Evolutionary conservation across 1,140 invertebrate species (phyloP), one percentile per base, ranked within the genome.

Genomic region (Pachypeltis micranthus): DNA sequence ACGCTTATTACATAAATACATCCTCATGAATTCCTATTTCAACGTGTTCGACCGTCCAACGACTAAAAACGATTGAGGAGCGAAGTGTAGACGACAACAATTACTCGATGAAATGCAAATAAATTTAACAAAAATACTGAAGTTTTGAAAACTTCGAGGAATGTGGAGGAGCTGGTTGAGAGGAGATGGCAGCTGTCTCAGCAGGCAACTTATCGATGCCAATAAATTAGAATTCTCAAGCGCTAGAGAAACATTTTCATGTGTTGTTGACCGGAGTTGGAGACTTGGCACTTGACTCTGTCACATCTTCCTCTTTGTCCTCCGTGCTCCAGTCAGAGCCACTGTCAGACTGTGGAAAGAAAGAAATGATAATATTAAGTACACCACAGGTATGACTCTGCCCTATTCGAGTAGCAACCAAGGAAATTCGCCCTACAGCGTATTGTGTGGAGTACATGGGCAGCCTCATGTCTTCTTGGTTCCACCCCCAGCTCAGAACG

Each of bases 261-360:
- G 7, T 39, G 7, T 10, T 39, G 34, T 39, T 39, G 7, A n/a
- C 7, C 34, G 34, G 34, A n/a, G 7, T 7, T 10, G 34, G 7
- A 39, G n/a, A 39, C 34, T 39, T n/a, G 34, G n/a, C 7, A 39
- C 34, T 39, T n/a, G 34, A 39, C 7, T 39, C 34, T 10, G 34
- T 39, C 34, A 39, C 7, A 21, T 51, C 47, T 21, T 51, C 47
- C 23, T 51, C 47, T 51, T 51, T 51, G 7, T 21, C 47, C 10
- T 21, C 10, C 3, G 47, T 14, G 23, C 62, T 63, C 62, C 62
- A 64, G 24, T 64, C 63, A 1, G 63, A 64, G 4, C 63, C 63
- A 21, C 63, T 64, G 27, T 64, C 63, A 24, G 63, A 59, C 63
- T 64, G 44, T 14, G 47, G 44, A 27, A 28, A 54, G 14, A 12